Base-by-base conservation (phyloP, 2,888 invertebrate species). In the Sylvicola cinctus region DNA sequence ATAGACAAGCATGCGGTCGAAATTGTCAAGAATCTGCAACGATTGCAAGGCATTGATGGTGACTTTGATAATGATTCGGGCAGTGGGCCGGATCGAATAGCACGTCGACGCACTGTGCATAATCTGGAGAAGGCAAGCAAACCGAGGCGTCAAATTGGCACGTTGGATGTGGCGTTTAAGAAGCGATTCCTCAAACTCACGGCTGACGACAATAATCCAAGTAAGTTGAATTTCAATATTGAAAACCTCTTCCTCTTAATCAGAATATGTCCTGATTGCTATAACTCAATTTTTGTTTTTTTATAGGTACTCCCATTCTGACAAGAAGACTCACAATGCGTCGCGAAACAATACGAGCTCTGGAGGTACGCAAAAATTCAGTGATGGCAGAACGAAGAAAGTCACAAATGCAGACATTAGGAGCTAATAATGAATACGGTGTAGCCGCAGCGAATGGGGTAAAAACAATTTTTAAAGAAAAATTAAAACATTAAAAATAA, bases 81-180 rank as follows among this genome's bases (percentile, higher is more conserved):
- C 27, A 81, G 83, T 28, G 83, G 83, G 12, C 83, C 81, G 1
- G 80, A 80, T 49, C 68, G 78, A 40, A 76, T 81, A 16, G 85
- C 83, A n/a, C 65, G 81, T 45, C 66, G 90, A 49, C 79, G 83
- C 54, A 90, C 88, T 0, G 88, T 93, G 43, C 83, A 88, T 49
- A 90, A 91, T 52, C 65, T 93, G 41, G 93, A 91, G 55, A 81
- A 85, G 48, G 81, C 90, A 6, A 70, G 83, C 32, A 77, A 83
- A 52, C 83, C 83, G 51, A 78, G 84, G 45, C 70, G 87, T 38
- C 85, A 88, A 44, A 87, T 90, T 45, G 88, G 88, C 44, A 93
- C 93, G 0, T 63, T 95, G 38, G 93, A 93, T 54, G 93, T 93
- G 27, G 93, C 93, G 0, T 95, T 95, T 62, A 81, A 87, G 50